Evolutionary conservation across 2,113 vertebrate species (phyloP), one percentile per base, ranked within the genome.

Genomic region (Lampris incognitus): DNA sequence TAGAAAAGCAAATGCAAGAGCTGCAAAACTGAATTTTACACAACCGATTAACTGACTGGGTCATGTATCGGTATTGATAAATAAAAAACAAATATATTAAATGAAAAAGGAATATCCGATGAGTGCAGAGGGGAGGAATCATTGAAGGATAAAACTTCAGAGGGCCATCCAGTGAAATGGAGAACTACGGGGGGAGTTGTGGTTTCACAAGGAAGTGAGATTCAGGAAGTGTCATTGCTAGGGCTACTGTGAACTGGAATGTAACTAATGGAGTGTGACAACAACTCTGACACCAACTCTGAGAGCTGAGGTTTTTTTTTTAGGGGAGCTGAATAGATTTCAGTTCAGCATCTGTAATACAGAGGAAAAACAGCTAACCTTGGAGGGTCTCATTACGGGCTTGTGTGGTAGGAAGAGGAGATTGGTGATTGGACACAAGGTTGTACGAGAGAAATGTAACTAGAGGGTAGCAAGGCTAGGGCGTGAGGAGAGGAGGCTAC

Each of bases 41-140:
- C 24, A 66, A 57, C 36, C 51, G 59, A 44, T 69, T 41, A 13
- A 48, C 41, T 70, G 70, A 69, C 73, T 61, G 65, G 72, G 42
- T 37, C 39, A 56, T 41, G 24, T 24, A 40, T 8, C 51, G 3
- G 46, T 44, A 67, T 66, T 9, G 46, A 41, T 58, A 65, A 10
- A 39, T 11, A 81, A 72, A 69, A 71, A 57, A 44, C 9, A 66
- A 68, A 49, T 2, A 59, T n/a, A 80, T 59, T 36, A 5, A 10
- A 60, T 2, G 62, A 61, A 61, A 79, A 54, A 62, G 61, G 11
- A 66, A 42, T 0, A 13, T 74, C 57, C 62, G 75, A 42, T 37
- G 63, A 79, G 88, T 89, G 87, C 76, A 78, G 72, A 68, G 79
- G 76, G 76, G 79, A 87, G 84, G 82, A 83, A 88, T 78, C 69